A percentile compares a stretch with the other conserved stretches of the same genome.
Conservation (phyloP, 2,113 vertebrate genomes). For the Nipponia nippon region DNA sequence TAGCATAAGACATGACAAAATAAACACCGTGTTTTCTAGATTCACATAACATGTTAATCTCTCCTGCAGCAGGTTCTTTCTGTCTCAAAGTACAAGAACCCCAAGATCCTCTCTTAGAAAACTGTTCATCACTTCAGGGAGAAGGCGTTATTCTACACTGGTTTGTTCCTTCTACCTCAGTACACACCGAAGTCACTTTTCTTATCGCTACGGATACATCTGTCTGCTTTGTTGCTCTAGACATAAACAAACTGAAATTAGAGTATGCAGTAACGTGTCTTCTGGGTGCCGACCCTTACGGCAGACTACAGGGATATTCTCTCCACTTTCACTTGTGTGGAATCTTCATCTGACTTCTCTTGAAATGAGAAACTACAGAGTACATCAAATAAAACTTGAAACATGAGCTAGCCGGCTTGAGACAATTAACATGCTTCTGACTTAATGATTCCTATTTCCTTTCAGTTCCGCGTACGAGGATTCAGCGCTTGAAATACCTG, state of each 20-base stretch:
- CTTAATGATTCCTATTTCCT: not conserved
- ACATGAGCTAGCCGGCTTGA: not conserved
- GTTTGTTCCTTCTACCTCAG: not conserved
- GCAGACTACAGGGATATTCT: not conserved
- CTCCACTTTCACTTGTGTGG: not conserved
- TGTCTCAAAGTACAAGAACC: not conserved
- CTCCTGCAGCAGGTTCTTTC: not conserved
- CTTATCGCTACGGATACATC: not conserved
- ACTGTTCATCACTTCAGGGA: not conserved
- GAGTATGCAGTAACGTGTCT: not conserved
- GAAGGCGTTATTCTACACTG: not conserved
- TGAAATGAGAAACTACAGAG: not conserved
- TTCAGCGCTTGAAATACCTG: slow-evolving; percentile 51
- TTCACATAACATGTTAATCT: not conserved
- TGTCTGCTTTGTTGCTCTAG: not conserved
- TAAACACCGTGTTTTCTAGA: not conserved
- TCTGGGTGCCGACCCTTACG: not conserved
- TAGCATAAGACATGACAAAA: not conserved
- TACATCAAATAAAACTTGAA: not conserved
- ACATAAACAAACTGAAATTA: not conserved
- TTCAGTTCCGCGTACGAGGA: not conserved
- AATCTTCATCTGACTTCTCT: not conserved
- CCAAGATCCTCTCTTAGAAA: not conserved
- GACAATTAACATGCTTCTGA: slow-evolving; percentile 1
- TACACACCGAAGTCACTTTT: not conserved